Base-by-base conservation (phyloP, 2,797 vertebrate species). In the Chloroceryle inda region DNA sequence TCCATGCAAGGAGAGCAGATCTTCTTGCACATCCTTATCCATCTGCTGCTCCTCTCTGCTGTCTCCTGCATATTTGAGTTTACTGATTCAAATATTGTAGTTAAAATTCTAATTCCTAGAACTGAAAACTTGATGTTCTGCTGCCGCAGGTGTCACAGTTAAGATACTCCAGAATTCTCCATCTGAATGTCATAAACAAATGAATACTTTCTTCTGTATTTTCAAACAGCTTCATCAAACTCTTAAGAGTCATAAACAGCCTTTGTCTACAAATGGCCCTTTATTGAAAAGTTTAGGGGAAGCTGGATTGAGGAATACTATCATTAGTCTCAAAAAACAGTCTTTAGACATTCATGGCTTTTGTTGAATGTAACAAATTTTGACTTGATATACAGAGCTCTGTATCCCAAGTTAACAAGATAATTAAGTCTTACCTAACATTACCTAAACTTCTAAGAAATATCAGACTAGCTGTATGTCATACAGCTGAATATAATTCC, bases 41-140 rank as follows among this genome's bases (percentile, higher is more conserved):
- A 40, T 71, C 63, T 47, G 53, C 55, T 69, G n/a, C 21, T 95
- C 13, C 56, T 84, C 66, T 37, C 17, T 84, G 49, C 18, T 33
- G 68, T 88, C 50, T 31, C 52, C 50, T 84, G 26, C 23, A 3
- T 27, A 11, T 16, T 77, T 68, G 8, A 44, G 84, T 88, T 59
- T 35, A 91, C 62, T 27, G 61, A 78, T 61, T 50, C 64, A 88
- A 72, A 79, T 38, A 87, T 22, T 73, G 59, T 1, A 35, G 47
- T 50, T 89, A 73, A 92, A 71, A 62, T 79, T 66, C 55, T n/a
- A 47, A 82, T 80, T 92, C 20, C 38, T 56, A 29, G 91, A 94
- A 35, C 18, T 23, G 5, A 81, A 66, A 78, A 33, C 58, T 4
- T 76, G 50, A 64, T 1, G 1, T 83, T 92, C 81, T 91, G 69